Base-by-base conservation (phyloP, 1,140 invertebrate species). In the Achatina immaculata region DNA sequence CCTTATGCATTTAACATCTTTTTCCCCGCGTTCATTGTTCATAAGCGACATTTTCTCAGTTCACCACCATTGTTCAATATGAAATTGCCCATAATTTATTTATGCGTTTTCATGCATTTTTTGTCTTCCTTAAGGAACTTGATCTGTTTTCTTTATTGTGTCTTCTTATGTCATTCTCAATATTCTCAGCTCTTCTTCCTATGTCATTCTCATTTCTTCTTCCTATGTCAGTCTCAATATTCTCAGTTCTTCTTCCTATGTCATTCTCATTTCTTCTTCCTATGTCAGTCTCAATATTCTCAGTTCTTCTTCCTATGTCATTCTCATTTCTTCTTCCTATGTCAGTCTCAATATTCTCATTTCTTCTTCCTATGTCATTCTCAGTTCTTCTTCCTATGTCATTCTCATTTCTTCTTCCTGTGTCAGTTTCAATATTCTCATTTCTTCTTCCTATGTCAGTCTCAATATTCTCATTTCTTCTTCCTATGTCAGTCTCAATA, bases 391-490 rank as follows among this genome's bases (percentile, higher is more conserved):
- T 48, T 31, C 43, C 42, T 45, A 11, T 42, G 16, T n/a, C 34
- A 28, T 28, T 42, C 43, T 42, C n/a, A 14, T 45, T 42, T 75
- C 43, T 42, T 75, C 45, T 42, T 75, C 40, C n/a, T 48, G 11
- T 51, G 7, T 34, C n/a, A 9, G 7, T 45, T 45, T 45, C n/a
- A n/a, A 9, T 45, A 16, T n/a, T 45, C 45, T 11, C 14, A 4
- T 28, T 45, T 48, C 43, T 75, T 34, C 38, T 75, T 51, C 45
- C 34, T 42, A 28, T 45, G 7, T 45, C 24, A 43, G 19, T 45
- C 2, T n/a, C 45, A 24, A 16, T 75, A 21, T 48, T 75, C 45
- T 14, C n/a, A n/a, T 14, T 75, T 75, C 45, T 34, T 75, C 45
- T 48, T 48, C 43, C 45, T 45, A 24, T 75, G 38, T 48, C n/a